phyloP scores from a whole-genome alignment of 2,797 vertebrate genomes.

The Chloroceryle inda region DNA sequence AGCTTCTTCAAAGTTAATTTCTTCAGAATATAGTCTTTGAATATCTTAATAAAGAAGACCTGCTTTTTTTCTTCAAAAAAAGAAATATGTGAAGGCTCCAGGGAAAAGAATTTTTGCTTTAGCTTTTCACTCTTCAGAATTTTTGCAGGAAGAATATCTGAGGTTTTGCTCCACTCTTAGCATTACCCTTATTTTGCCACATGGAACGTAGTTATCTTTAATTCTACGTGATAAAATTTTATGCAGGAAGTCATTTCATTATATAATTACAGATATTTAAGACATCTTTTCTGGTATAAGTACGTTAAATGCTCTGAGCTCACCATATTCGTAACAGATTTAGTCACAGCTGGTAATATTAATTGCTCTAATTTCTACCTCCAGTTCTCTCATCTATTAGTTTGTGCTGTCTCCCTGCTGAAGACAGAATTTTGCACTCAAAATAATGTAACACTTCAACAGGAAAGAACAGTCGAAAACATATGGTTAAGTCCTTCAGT shows the following conservation, averaged over 20 bases:
- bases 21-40: neutral
- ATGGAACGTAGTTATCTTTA: neutral
- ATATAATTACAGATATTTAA: slow-evolving; percentile 21
- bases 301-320: neutral
- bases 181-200: neutral
- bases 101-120: neutral
- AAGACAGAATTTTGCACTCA: neutral
- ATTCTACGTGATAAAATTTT: neutral
- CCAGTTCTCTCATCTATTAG: neutral
- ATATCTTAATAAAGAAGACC: neutral
- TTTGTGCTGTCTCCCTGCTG: neutral
- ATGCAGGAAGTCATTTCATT: neutral
- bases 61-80: neutral
- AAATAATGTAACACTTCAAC: neutral
- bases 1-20: neutral
- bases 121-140: neutral
- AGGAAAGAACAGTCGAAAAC: neutral
- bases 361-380: slow-evolving; percentile 29
- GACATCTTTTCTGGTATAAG: slow-evolving; percentile 7
- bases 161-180: neutral
- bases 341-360: slow-evolving; percentile 15
- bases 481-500: neutral
- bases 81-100: neutral
- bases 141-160: neutral
- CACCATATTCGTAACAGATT: neutral